Evolutionary conservation across 2,797 vertebrate species (phyloP).

Genomic region (Micrastur ruficollis): DNA sequence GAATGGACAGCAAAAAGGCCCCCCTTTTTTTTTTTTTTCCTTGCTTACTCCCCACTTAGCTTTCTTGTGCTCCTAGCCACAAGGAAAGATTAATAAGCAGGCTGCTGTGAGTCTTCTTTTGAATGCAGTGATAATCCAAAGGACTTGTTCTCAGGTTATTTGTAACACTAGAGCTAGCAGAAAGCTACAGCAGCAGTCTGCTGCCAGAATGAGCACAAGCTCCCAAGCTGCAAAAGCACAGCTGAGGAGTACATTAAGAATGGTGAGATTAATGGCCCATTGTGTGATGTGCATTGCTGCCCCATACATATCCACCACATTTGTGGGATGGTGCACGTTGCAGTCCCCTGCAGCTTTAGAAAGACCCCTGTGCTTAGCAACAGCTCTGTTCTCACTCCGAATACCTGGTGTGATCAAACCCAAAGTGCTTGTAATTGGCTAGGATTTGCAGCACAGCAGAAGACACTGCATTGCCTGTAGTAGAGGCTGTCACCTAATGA

Average conservation of each 20-base stretch:
- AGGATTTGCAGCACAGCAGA: neutral
- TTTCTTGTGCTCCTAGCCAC: neutral
- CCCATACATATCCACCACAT: fast-evolving
- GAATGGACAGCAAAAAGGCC: neutral
- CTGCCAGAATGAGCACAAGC: neutral
- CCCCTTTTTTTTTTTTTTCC: neutral
- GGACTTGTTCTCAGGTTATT: neutral
- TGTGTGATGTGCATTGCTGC: neutral
- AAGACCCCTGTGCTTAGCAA: neutral
- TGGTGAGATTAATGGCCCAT: neutral
- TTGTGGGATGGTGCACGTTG: neutral
- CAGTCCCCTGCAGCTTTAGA: neutral
- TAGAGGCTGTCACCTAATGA: neutral
- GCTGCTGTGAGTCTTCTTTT: neutral
- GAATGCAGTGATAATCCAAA: neutral
- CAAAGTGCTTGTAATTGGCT: neutral
- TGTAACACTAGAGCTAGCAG: neutral
- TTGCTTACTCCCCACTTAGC: neutral
- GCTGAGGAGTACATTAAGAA: neutral
- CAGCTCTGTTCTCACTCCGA: neutral
- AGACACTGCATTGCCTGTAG: neutral
- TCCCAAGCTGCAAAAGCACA: neutral
- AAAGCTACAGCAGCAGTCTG: neutral
- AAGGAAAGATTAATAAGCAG: neutral
- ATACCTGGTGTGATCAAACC: neutral